These are phyloP conservation scores for Patella pellucida DNA, from an alignment of 2,888 invertebrate genomes.

Conservation along the genomic window DNA sequence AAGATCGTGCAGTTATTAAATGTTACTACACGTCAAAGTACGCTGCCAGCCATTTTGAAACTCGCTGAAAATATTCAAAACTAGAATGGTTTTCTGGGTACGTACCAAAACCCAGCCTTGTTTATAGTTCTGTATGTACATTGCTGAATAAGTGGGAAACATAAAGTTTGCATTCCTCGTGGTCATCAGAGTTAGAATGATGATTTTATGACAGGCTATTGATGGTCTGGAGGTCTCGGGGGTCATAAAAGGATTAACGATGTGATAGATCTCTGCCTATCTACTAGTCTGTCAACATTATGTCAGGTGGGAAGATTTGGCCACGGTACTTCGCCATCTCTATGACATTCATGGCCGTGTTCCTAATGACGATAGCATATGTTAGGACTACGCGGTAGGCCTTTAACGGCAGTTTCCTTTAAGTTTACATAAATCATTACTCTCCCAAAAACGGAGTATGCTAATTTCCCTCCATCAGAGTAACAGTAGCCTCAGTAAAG, in stretches of 20 bases:
- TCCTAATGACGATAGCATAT: not conserved
- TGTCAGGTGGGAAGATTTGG: not conserved
- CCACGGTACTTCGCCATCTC: not conserved
- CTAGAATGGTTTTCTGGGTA: too few relatives aligned
- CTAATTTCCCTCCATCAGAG: not conserved
- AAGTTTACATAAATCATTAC: slow-evolving; percentile 1
- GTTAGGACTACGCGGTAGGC: slow-evolving; percentile 3
- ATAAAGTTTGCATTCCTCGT: too few relatives aligned
- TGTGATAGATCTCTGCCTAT: not conserved
- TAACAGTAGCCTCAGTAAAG: not conserved
- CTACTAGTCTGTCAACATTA: not conserved
- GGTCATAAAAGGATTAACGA: slow-evolving; percentile 8
- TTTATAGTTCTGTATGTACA: too few relatives aligned
- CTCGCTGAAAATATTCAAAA: too few relatives aligned
- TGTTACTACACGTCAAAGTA: too few relatives aligned
- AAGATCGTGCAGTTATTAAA: too few relatives aligned
- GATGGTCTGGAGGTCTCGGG: not conserved
- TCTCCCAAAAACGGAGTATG: not conserved
- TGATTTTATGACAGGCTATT: too few relatives aligned
- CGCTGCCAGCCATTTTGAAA: too few relatives aligned
- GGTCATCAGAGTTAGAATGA: too few relatives aligned
- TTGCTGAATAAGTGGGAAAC: too few relatives aligned
- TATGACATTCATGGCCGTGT: not conserved
- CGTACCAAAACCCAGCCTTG: too few relatives aligned
- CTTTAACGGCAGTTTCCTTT: slow-evolving; percentile 4